Evolutionary conservation across 1,140 invertebrate species (phyloP).

Genomic region (Kradibia gibbosae): DNA sequence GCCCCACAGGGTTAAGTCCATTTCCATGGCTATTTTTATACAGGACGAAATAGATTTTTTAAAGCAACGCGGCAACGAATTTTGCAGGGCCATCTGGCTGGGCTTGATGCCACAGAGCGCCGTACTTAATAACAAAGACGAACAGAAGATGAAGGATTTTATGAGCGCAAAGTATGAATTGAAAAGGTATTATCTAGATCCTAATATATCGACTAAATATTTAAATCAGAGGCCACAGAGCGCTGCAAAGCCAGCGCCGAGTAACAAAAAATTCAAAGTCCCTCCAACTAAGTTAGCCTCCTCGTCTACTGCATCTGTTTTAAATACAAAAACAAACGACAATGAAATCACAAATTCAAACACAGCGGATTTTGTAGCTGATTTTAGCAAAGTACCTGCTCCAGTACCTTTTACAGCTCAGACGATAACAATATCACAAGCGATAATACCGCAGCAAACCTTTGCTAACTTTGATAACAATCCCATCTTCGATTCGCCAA

Average conservation of each 20-base stretch:
- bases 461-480: conserved; percentile 85
- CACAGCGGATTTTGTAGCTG: conserved; percentile 76
- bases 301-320: conserved; percentile 51
- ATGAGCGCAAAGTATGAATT: conserved; percentile 96
- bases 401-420: conserved; percentile 61
- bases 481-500: conserved; percentile 77
- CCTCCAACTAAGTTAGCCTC: conserved; percentile 43
- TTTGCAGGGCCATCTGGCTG: conserved; percentile 92
- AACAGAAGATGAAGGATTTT: conserved; percentile 91
- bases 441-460: conserved; percentile 69
- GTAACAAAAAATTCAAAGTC: conserved; percentile 47
- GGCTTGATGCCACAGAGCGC: conserved; percentile 78
- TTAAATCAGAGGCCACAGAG: conserved; percentile 61
- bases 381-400: conserved; percentile 76
- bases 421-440: conserved; percentile 56
- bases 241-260: conserved; percentile 42
- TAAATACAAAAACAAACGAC: conserved; percentile 53
- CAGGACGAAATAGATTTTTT: conserved; percentile 96
- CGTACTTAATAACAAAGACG: conserved; percentile 77
- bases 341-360: conserved; percentile 62
- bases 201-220: conserved; percentile 71
- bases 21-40: conserved; percentile 98
- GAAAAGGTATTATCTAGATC: conserved; percentile 85
- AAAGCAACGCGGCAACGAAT: conserved; percentile 92
- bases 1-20: conserved; percentile 97